Percentiles rank a stretch among this genome's conserved stretches.
phyloP scores from a whole-genome alignment of 37 sponge, comb jelly and placozoan genomes.

The Axinella damicornis region DNA sequence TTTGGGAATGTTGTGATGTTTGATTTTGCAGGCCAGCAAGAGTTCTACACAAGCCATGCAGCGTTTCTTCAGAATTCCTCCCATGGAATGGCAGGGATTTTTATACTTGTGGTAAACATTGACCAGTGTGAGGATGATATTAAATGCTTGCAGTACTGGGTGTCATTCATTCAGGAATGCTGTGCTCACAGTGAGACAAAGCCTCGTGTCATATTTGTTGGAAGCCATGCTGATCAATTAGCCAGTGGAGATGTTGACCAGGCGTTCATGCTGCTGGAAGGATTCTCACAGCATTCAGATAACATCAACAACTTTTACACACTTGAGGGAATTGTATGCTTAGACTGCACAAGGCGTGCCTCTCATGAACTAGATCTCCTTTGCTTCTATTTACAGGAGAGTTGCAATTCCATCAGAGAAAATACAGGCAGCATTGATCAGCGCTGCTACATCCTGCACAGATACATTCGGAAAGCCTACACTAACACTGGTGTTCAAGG shows the following conservation, averaged over 20 bases:
- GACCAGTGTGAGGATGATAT: slow-evolving; percentile 24
- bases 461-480: neutral
- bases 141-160: slow-evolving; percentile 16
- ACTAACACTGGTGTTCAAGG: neutral
- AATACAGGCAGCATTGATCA: too few species aligned
- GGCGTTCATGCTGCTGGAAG: neutral
- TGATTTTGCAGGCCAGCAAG: slow-evolving; percentile 48
- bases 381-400: too few species aligned
- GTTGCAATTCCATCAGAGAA: too few species aligned
- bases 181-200: neutral
- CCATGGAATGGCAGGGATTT: neutral
- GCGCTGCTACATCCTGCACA: too few species aligned
- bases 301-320: neutral
- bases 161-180: slow-evolving; percentile 11
- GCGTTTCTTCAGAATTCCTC: slow-evolving; percentile 1
- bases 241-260: neutral
- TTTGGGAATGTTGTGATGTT: slow-evolving; percentile 31
- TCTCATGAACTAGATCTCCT: too few species aligned
- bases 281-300: neutral
- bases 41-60: slow-evolving; percentile 34
- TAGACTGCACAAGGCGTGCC: too few species aligned
- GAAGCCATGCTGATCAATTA: slow-evolving; percentile 21
- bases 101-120: slow-evolving; percentile 36
- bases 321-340: too few species aligned
- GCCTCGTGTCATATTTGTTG: slow-evolving; percentile 35